A percentile compares a stretch with the other conserved stretches of the same genome.
Conservation (phyloP, 2,797 vertebrate genomes). For the Alca torda region DNA sequence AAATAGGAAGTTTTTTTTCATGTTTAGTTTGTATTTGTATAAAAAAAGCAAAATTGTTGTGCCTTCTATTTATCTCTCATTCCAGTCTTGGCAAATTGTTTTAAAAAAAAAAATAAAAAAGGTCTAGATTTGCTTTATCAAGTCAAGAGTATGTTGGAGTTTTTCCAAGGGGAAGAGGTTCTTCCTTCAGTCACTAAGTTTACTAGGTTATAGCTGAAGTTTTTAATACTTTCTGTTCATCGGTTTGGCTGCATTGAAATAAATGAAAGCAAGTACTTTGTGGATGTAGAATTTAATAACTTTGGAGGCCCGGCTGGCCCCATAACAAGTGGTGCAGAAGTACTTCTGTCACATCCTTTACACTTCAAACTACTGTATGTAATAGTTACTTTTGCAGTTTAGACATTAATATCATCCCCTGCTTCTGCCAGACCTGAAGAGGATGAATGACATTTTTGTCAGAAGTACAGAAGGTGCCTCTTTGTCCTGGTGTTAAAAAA, state of each 20-base stretch:
- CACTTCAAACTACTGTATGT: not conserved
- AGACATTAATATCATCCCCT: not conserved
- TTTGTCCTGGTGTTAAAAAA: not conserved
- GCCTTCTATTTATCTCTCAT: constrained; percentile 88
- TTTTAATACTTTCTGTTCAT: not conserved
- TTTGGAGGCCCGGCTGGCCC: not conserved
- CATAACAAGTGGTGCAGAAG: not conserved
- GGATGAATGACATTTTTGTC: not conserved
- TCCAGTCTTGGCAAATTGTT: constrained; percentile 81
- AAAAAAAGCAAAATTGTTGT: constrained; percentile 85
- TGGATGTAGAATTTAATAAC: not conserved
- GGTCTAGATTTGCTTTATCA: constrained; percentile 78
- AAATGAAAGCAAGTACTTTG: not conserved
- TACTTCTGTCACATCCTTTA: not conserved
- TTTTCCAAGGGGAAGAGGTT: constrained; percentile 40
- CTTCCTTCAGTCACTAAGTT: not conserved
- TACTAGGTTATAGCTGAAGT: not conserved
- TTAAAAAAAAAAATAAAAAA: constrained; percentile 75
- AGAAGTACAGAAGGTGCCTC: not conserved
- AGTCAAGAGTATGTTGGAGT: constrained; percentile 72
- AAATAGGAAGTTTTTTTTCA: constrained; percentile 79
- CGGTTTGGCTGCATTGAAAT: not conserved
- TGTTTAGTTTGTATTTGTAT: constrained; percentile 86
- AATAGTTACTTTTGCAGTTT: not conserved
- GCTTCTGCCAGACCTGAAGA: not conserved